Percentiles rank a stretch among this genome's conserved stretches.
phyloP scores from a whole-genome alignment of 2,888 invertebrate species.

The Masnerella sp. region DNA sequence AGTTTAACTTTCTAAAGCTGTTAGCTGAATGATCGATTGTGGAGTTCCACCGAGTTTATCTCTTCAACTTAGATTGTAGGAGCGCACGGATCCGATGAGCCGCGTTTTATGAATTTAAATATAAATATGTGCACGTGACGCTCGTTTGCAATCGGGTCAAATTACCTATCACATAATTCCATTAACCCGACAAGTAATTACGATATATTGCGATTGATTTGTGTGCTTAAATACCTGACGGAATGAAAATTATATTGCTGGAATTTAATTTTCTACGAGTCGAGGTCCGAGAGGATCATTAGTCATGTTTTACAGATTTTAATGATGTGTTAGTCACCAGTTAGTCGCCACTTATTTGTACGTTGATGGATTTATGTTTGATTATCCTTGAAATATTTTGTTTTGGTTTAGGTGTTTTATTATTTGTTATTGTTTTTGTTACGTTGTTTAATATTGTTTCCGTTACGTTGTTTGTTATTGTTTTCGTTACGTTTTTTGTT shows the following conservation, averaged over 20 bases:
- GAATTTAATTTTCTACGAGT: conserved; percentile 15
- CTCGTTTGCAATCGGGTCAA: conserved; percentile 4
- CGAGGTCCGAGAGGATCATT: neutral
- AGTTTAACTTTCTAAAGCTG: conserved; percentile 54
- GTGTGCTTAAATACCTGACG: conserved; percentile 4
- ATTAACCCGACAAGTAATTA: conserved; percentile 8
- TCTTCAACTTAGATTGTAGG: conserved; percentile 48
- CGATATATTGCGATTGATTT: conserved; percentile 7
- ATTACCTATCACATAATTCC: conserved; percentile 13
- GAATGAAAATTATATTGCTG: conserved; percentile 9
- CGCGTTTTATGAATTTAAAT: conserved; percentile 41
- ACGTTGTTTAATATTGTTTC: too few species aligned
- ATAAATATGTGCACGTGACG: conserved; percentile 26
- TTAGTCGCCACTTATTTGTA: too few species aligned
- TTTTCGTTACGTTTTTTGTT: too few species aligned
- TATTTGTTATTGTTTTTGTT: too few species aligned
- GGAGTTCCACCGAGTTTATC: conserved; percentile 54
- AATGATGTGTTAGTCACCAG: neutral
- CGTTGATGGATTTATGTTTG: too few species aligned
- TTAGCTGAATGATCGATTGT: conserved; percentile 58
- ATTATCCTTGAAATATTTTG: too few species aligned
- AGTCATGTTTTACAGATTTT: neutral
- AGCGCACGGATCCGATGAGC: conserved; percentile 21
- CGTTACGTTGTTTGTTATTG: too few species aligned
- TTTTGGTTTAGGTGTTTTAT: too few species aligned